Conservation (phyloP, 2,113 vertebrate species). For the Mesoclemmys tuberculata region DNA sequence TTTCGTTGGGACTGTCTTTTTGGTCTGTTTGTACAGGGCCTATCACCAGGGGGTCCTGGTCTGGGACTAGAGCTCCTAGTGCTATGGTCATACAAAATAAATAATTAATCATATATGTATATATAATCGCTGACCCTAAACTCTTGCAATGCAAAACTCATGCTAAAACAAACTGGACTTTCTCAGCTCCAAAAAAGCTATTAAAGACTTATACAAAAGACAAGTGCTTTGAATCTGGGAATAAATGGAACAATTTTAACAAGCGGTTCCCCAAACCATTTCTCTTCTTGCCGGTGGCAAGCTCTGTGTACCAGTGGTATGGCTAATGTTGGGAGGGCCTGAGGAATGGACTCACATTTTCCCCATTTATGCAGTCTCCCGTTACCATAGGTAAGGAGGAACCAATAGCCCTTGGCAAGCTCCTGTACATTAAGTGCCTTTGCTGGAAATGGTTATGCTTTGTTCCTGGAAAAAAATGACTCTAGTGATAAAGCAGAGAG, state of each 20-base stretch:
- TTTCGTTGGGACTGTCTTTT: not conserved
- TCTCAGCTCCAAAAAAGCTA: not conserved
- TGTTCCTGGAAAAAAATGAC: not conserved
- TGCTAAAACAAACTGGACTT: not conserved
- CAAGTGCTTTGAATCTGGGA: not conserved
- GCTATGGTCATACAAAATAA: not conserved
- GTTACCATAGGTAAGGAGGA: not conserved
- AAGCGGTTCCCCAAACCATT: not conserved
- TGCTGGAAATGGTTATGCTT: accelerated
- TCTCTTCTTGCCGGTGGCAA: not conserved
- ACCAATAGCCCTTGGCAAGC: not conserved
- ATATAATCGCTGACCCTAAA: not conserved
- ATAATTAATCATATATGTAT: not conserved
- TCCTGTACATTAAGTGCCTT: accelerated
- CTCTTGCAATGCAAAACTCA: not conserved
- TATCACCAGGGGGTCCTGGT: not conserved
- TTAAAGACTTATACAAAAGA: not conserved
- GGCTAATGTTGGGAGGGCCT: not conserved
- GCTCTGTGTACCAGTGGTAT: not conserved
- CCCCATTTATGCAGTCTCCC: not conserved
- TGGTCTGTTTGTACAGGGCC: not conserved
- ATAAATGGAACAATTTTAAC: accelerated
- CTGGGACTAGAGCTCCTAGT: not conserved
- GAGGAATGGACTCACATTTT: accelerated
- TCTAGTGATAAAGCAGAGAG: not conserved